Base-by-base conservation (phyloP, 2,113 vertebrate species). In the Penelope pileata region DNA sequence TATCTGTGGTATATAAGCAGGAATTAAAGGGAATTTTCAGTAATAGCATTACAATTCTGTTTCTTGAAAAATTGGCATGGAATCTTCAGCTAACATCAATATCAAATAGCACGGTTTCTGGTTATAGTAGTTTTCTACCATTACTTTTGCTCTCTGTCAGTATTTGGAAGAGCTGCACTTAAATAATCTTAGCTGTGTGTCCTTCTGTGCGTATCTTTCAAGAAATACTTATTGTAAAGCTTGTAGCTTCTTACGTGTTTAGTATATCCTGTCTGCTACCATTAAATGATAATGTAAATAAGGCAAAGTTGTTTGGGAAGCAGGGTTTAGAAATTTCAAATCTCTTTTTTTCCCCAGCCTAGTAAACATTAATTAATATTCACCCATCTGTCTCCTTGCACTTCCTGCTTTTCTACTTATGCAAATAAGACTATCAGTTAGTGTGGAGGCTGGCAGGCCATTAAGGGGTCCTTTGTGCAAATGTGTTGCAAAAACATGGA, bases 321-420 rank as follows among this genome's bases (percentile, higher is more conserved):
- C 48, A 66, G 10, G 16, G n/a, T 32, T 95, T 77, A 63, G 12
- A 63, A 79, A 92, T 89, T 69, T 64, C 59, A 92, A 87, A 47
- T 66, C 48, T 10, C 47, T 87, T 88, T 29, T 94, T 84, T 54
- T 30, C 11, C 21, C 42, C 17, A 88, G 38, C 53, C 54, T 90
- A 94, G 89, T 91, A 91, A 91, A 78, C 19, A 54, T 94, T 88
- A 91, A 93, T 94, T 97, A 94, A 94, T 95, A 91, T 94, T 96
- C 94, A 92, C n/a, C 81, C 83, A 83, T 96, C 86, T 96, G 78
- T 94, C 90, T 96, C 29, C 68, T 74, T 91, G 67, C 54, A 68
- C 53, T 96, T 95, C 68, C 53, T 92, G 42, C 74, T 93, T 96
- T 89, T 88, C 87, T 74, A 53, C 36, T 95, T 88, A 94, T 12